Evolutionary conservation across 2,797 vertebrate genomes (phyloP), one percentile per base, ranked within the genome.

Genomic region (Psittacula derbiana): DNA sequence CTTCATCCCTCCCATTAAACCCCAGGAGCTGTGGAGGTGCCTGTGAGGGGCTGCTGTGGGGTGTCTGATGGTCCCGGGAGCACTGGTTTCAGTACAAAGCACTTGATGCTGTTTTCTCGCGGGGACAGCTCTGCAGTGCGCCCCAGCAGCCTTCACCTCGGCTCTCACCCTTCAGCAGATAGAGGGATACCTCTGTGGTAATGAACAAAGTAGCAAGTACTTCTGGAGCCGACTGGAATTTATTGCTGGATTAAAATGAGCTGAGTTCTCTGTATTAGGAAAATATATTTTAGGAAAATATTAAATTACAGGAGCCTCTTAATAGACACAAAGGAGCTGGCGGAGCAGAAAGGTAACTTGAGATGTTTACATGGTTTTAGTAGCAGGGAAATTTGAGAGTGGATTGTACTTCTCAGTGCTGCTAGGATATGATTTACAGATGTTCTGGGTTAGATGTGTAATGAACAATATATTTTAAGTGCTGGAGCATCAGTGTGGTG

Each of bases 81-180:
- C 16, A 2, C 25, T 10, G 27, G 6, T 15, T 3, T 19, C 15
- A 1, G 24, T 5, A 4, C 2, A 0, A 10, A 14, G 67, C 8
- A 28, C 41, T 66, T 11, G 4, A 7, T 8, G 43, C 12, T 49
- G 11, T 11, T 31, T 53, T 24, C 8, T 12, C 41, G 31, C 2
- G 0, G 11, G 16, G 19, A 3, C 36, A 27, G 62, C 82, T 55
- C 69, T 16, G 38, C 36, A 3, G 25, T 2, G 25, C 2, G 40
- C 43, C 41, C 44, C 24, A 12, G n/a, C 49, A 52, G 79, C 78
- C 57, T 21, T 16, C 14, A 8, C 33, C 23, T 36, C 55, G 25
- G 33, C 55, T 38, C 36, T 38, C 5, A 20, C 44, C 52, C 50
- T 47, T 33, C 60, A 11, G 64, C 12, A 4, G 17, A 3, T 20